Conservation (phyloP, 2,113 vertebrate genomes). For the Prinia subflava region DNA sequence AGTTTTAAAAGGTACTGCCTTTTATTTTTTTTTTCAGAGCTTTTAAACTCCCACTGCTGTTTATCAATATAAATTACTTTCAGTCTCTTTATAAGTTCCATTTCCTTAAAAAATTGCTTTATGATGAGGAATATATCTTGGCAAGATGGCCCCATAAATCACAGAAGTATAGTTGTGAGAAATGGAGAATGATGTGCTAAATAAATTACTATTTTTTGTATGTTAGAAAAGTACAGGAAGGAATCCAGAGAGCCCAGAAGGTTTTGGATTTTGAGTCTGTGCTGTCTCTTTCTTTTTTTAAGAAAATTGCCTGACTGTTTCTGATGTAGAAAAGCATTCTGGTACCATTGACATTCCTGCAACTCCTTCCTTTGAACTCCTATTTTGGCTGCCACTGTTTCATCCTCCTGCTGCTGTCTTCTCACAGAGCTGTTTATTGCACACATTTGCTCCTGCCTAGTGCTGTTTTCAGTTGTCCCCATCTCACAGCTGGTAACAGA, state of each 20-base stretch:
- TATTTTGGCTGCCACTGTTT: background rate
- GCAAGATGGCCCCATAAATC: background rate
- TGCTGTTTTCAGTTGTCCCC: background rate
- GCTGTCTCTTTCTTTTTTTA: background rate
- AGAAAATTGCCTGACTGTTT: background rate
- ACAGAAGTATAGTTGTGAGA: background rate
- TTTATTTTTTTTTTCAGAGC: background rate
- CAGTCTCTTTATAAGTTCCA: background rate
- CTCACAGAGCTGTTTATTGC: background rate
- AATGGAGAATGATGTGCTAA: background rate
- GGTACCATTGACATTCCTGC: background rate
- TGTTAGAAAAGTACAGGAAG: background rate
- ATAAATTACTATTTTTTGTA: background rate
- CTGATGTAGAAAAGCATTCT: background rate
- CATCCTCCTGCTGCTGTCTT: background rate
- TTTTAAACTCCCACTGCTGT: background rate
- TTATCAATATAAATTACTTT: background rate
- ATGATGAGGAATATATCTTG: background rate
- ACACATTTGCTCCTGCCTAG: background rate
- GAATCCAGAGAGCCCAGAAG: background rate
- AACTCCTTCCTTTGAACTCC: background rate
- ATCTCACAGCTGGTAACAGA: accelerated
- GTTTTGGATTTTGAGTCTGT: background rate
- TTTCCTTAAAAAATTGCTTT: background rate
- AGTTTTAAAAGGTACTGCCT: background rate